Conservation (phyloP, 2,113 vertebrate species). For the Castor canadensis region DNA sequence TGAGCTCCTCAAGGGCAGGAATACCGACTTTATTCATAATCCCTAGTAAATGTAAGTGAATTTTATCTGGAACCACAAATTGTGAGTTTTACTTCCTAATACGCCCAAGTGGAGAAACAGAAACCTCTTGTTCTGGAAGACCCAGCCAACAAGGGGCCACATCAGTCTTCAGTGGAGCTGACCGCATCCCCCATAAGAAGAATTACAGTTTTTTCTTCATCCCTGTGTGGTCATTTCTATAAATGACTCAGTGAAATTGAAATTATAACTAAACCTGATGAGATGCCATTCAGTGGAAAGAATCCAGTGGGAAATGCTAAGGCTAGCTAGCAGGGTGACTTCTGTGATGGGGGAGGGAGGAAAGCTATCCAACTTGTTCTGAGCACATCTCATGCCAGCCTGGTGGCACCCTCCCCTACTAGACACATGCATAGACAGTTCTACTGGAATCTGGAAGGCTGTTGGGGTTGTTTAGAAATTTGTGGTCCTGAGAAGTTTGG, state of each 20-base stretch:
- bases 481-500: not conserved
- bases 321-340: not conserved
- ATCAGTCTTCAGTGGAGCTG: not conserved
- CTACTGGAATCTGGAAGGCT: not conserved
- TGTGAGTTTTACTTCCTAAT: not conserved
- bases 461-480: not conserved
- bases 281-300: not conserved
- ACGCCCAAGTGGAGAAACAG: not conserved
- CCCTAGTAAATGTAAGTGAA: too few species aligned
- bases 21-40: not conserved
- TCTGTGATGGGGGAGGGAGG: rapidly evolving
- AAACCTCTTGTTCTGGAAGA: not conserved
- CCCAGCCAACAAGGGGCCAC: not conserved
- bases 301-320: not conserved
- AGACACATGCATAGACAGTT: not conserved
- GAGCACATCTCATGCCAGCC: not conserved
- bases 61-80: not conserved
- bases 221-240: not conserved
- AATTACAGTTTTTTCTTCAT: not conserved
- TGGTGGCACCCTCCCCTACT: rapidly evolving
- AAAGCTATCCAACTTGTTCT: not conserved
- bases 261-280: slow-evolving; percentile 48
- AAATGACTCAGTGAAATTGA: slow-evolving; percentile 63
- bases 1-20: not conserved
- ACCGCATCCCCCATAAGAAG: not conserved